A percentile compares a stretch with the other conserved stretches of the same genome.
Evolutionary conservation across 2,797 vertebrate genomes (phyloP).

Genomic region (Arrhamphus sclerolepis): DNA sequence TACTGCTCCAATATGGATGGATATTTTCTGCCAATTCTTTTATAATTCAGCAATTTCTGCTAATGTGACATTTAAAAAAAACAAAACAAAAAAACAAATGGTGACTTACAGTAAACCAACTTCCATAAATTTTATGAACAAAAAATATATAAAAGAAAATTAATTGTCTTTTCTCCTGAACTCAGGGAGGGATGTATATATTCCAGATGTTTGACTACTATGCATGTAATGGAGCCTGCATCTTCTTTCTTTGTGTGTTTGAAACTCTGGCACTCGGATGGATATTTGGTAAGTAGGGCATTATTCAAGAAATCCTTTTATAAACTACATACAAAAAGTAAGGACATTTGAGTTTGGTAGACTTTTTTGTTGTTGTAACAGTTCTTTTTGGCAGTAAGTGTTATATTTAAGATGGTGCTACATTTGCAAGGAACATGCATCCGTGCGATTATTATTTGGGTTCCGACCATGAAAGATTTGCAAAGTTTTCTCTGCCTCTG

Average conservation of each 20-base stretch:
- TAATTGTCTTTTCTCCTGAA: constrained; percentile 17
- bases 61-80: not conserved
- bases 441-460: too few species aligned
- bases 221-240: constrained; percentile 87
- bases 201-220: constrained; percentile 96
- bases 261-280: constrained; percentile 87
- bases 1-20: not conserved
- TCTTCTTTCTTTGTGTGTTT: constrained; percentile 88
- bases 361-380: too few species aligned
- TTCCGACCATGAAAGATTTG: too few species aligned
- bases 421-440: too few species aligned
- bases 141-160: not conserved
- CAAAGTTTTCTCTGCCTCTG: too few species aligned
- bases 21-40: not conserved
- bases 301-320: not conserved
- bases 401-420: too few species aligned
- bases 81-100: too few species aligned
- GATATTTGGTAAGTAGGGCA: constrained; percentile 86
- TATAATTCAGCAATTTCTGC: not conserved
- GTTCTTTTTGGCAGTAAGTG: too few species aligned
- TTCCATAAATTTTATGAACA: not conserved
- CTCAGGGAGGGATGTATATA: constrained; percentile 94
- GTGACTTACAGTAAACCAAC: not conserved
- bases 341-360: too few species aligned
- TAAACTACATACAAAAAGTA: too few species aligned